These are phyloP conservation scores for Oxycera nigricornis DNA, from an alignment of 2,888 invertebrate genomes.

Conservation along the genomic window DNA sequence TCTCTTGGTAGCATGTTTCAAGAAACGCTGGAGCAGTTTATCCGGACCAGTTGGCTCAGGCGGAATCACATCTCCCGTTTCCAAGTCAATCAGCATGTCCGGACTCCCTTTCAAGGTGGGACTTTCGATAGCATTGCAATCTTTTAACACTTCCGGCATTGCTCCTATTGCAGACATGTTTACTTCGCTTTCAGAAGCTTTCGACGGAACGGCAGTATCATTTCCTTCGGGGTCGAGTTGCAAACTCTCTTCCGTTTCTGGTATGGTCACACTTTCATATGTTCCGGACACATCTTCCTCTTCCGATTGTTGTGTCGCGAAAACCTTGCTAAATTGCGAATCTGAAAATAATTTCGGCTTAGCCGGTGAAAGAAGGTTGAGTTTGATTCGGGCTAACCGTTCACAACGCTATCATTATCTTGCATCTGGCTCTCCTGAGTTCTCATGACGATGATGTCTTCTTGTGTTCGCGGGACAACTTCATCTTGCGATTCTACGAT, in stretches of 20 bases:
- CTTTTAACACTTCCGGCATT: conserved; percentile 18
- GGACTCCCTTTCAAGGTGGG: conserved; percentile 66
- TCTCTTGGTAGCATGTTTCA: conserved; percentile 70
- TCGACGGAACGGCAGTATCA: not conserved
- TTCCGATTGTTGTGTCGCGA: not conserved
- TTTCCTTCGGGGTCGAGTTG: not conserved
- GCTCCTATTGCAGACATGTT: not conserved
- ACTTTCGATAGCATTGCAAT: conserved; percentile 46
- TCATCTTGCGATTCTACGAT: too few relatives aligned
- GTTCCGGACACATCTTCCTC: not conserved
- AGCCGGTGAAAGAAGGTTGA: too few relatives aligned
- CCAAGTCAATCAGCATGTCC: conserved; percentile 69
- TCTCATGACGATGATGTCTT: too few relatives aligned
- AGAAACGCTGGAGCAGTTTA: conserved; percentile 69
- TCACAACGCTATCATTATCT: too few relatives aligned
- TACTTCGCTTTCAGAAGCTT: not conserved
- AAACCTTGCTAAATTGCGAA: not conserved
- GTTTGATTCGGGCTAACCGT: too few relatives aligned
- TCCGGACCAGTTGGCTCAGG: conserved; percentile 43
- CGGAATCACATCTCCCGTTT: conserved; percentile 61
- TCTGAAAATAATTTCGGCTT: too few relatives aligned
- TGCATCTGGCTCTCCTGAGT: too few relatives aligned
- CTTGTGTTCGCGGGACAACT: too few relatives aligned
- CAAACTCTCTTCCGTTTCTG: conserved; percentile 9
- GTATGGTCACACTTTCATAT: not conserved